Evolutionary conservation across 2,113 vertebrate genomes (phyloP), one percentile per base, ranked within the genome.

Genomic region (Sphaerodactylus townsendi): DNA sequence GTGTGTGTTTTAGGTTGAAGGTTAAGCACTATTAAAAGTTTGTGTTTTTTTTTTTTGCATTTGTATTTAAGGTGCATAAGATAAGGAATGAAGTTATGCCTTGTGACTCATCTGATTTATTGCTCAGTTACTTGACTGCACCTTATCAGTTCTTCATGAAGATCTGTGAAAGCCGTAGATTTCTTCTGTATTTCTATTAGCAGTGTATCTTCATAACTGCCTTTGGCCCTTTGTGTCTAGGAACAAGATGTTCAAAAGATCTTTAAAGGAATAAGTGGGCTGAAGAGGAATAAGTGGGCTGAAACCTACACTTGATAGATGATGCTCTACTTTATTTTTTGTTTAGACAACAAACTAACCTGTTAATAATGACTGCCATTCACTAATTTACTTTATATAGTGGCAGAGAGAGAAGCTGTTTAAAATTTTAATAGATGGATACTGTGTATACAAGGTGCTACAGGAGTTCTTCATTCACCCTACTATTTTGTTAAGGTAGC

Each of bases 101-200:
- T 87, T 94, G 83, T 68, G 82, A 10, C 85, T 92, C 84, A 39
- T 84, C 87, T 90, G 89, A 87, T 93, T 87, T 93, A 70, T 86
- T 71, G 39, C 85, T 92, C 89, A 80, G 0, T 92, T 93, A 87
- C 78, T 87, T 83, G 44, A 84, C 82, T 79, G 46, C 37, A 0
- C 79, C 23, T 59, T 79, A 90, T 82, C 62, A 78, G 59, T 71
- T 75, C 74, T 84, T 41, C 69, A 5, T 76, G 68, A 92, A 68
- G 73, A 70, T 53, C 46, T 81, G 30, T n/a, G 66, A 86, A 71
- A 69, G 48, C 79, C 85, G 10, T 53, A 85, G 35, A 3, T 91
- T 87, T 86, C 84, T 93, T 86, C 28, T 76, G 79, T 28, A 39
- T 88, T 92, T 92, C 88, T 92, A 0, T 79, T 90, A 92, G 69